A percentile compares a stretch with the other conserved stretches of the same genome.
These are phyloP conservation scores for Labroides dimidiatus DNA, from an alignment of 2,797 vertebrate genomes.

Conservation along the genomic window DNA sequence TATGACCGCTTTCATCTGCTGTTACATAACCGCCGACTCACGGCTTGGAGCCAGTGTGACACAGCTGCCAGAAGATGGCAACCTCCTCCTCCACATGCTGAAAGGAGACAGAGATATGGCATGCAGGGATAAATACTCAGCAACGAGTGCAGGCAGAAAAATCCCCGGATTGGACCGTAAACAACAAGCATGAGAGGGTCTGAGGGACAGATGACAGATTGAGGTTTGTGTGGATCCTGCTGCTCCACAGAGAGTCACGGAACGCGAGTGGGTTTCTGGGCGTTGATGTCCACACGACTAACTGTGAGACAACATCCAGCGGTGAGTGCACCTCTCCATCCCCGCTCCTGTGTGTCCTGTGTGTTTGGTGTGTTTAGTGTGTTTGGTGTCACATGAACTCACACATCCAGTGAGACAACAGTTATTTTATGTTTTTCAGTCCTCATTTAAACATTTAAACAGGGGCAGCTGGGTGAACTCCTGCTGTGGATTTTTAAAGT, in stretches of 20 bases:
- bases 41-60: constrained; percentile 30
- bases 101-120: constrained; percentile 4
- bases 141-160: constrained; percentile 34
- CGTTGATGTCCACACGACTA: constrained; percentile 23
- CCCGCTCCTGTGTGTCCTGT: too few relatives aligned
- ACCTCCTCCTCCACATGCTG: constrained; percentile 30
- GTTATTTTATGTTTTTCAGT: too few relatives aligned
- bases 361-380: background rate
- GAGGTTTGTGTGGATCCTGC: constrained; percentile 12
- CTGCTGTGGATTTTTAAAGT: background rate
- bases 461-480: background rate
- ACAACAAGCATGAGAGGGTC: constrained; percentile 59
- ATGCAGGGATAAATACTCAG: constrained; percentile 8
- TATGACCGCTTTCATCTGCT: constrained; percentile 27
- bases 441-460: too few relatives aligned
- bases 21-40: constrained; percentile 57
- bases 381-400: background rate
- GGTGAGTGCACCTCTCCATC: constrained; percentile 57
- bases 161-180: constrained; percentile 65
- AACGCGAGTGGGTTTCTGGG: background rate
- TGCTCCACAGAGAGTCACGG: background rate
- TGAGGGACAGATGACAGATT: constrained; percentile 19
- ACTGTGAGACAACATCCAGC: constrained; percentile 31
- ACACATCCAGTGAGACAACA: background rate
- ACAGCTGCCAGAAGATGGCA: constrained; percentile 69